A percentile compares a stretch with the other conserved stretches of the same genome.
Evolutionary conservation across 1,140 invertebrate genomes (phyloP).

Genomic region (Atopsyche davidsoni): DNA sequence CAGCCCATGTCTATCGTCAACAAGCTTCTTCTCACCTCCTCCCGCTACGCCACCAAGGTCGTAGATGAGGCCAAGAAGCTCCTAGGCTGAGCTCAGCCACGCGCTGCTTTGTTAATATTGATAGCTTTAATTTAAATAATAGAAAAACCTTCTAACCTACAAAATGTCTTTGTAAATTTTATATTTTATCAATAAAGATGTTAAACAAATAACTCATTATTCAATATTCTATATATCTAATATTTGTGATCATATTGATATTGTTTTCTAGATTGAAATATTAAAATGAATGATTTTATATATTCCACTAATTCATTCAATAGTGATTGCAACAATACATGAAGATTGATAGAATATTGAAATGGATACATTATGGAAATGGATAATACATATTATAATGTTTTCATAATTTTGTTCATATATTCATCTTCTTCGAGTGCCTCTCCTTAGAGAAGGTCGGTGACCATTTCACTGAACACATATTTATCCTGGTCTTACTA

Average conservation of each 20-base stretch:
- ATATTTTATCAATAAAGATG: constrained; percentile 1
- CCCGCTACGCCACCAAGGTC: constrained; percentile 39
- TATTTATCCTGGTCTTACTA: no score
- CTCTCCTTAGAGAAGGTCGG: no score
- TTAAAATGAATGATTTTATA: constrained; percentile 1
- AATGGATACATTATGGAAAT: not conserved
- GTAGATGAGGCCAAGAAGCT: constrained; percentile 38
- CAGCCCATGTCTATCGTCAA: constrained; percentile 37
- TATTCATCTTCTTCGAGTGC: no score
- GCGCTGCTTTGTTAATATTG: no score
- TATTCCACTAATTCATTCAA: not conserved
- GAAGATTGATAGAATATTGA: not conserved
- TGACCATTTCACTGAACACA: no score
- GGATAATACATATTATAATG: not conserved
- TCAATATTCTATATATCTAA: no score
- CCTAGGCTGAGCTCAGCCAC: constrained; percentile 27
- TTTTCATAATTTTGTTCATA: no score
- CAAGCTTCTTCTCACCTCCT: constrained; percentile 38
- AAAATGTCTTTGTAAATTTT: no score
- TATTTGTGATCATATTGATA: no score
- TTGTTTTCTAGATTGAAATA: no score
- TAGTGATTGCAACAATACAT: not conserved
- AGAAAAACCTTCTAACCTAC: no score
- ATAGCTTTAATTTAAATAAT: no score
- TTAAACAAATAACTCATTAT: not conserved